Evolutionary conservation across 2,797 vertebrate genomes (phyloP).

Genomic region (Darevskia mixta): DNA sequence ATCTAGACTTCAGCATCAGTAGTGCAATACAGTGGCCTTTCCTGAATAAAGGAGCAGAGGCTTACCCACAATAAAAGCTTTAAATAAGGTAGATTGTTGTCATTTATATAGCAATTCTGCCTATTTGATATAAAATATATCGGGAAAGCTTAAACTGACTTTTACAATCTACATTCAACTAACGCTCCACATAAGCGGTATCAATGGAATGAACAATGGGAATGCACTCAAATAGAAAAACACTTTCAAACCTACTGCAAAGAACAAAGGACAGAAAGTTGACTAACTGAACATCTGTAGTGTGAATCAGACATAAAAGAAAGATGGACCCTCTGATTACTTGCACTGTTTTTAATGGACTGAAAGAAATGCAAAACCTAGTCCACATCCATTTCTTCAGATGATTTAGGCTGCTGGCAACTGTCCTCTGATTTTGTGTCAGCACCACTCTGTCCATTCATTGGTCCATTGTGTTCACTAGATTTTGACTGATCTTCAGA

Average conservation of each 20-base stretch:
- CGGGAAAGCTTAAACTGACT: conserved; percentile 78
- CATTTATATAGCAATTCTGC: conserved; percentile 75
- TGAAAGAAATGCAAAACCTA: conserved; percentile 77
- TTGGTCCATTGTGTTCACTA: conserved; percentile 85
- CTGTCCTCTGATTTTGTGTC: conserved; percentile 82
- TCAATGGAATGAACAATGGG: conserved; percentile 75
- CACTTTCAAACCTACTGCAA: conserved; percentile 79
- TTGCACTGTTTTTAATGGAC: conserved; percentile 74
- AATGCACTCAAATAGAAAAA: conserved; percentile 74
- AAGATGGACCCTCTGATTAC: conserved; percentile 78
- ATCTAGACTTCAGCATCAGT: conserved; percentile 78
- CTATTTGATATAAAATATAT: conserved; percentile 79
- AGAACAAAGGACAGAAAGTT: conserved; percentile 79
- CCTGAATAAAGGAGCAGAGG: conserved; percentile 79
- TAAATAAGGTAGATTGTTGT: conserved; percentile 81
- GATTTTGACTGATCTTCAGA: conserved; percentile 83
- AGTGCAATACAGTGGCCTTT: conserved; percentile 80
- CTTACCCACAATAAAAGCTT: conserved; percentile 81
- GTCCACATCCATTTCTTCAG: conserved; percentile 94
- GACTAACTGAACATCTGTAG: conserved; percentile 78
- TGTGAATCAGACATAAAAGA: conserved; percentile 75
- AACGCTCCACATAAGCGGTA: conserved; percentile 80
- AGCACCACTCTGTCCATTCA: conserved; percentile 78
- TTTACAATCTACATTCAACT: conserved; percentile 80
- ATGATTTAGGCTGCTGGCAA: conserved; percentile 83